Evolutionary conservation across 2,797 vertebrate species (phyloP).

Genomic region (Nannoperca obscura): DNA sequence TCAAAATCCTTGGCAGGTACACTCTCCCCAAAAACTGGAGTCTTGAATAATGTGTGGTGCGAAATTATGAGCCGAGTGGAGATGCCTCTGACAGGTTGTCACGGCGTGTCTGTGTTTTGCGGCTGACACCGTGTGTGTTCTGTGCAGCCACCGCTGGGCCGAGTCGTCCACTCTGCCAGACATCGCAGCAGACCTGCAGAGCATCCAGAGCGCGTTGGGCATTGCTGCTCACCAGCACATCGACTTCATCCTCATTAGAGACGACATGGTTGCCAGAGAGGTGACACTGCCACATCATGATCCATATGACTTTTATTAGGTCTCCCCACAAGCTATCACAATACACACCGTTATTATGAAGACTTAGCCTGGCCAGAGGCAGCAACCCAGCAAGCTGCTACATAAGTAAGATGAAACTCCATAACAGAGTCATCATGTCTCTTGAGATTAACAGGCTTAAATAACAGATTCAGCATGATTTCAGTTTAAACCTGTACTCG

Average conservation of each 20-base stretch:
- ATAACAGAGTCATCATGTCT: conserved; percentile 4
- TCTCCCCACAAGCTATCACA: conserved; percentile 58
- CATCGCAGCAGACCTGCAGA: conserved; percentile 90
- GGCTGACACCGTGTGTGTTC: conserved; percentile 63
- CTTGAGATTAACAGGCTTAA: background rate
- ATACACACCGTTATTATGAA: conserved; percentile 38
- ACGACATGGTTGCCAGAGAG: conserved; percentile 94
- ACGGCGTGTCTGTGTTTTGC: conserved; percentile 55
- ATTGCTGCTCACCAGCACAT: conserved; percentile 80
- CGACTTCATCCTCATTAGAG: conserved; percentile 93
- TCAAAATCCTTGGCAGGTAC: conserved; percentile 87
- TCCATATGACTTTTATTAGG: conserved; percentile 57
- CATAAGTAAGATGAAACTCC: conserved; percentile 29
- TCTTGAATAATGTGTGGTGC: conserved; percentile 61
- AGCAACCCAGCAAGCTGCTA: conserved; percentile 18
- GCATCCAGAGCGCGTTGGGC: conserved; percentile 88
- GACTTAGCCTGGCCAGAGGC: conserved; percentile 5
- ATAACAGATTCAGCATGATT: conserved; percentile 12
- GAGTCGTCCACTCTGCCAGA: conserved; percentile 85
- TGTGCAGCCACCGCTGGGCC: conserved; percentile 85
- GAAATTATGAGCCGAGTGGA: conserved; percentile 57
- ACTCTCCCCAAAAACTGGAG: conserved; percentile 39
- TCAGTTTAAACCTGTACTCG: background rate
- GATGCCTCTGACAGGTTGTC: conserved; percentile 68
- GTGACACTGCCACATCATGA: conserved; percentile 77